Base-by-base conservation (phyloP, 2,797 vertebrate species). In the Sciaenops ocellatus region DNA sequence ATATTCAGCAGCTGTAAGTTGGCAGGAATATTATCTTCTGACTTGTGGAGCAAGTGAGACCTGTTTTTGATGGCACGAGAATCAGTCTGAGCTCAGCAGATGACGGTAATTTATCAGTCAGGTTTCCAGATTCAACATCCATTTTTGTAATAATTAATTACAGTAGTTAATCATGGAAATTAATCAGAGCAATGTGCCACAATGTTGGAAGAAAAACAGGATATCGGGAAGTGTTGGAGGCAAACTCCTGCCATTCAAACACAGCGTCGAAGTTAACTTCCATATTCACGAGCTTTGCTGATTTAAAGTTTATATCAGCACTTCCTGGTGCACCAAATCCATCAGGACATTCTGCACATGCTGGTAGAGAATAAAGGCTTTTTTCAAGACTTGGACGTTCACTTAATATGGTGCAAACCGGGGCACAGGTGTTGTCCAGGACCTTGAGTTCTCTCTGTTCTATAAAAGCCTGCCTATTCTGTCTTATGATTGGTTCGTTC, bases 401-500 rank as follows among this genome's bases (percentile, higher is more conserved):
- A 67, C 87, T 63, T 60, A 50, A 74, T 18, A 13, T 30, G 26
- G 60, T 69, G 34, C 34, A 22, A 44, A 44, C 61, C 28, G 13
- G 22, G 68, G 6, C 57, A 15, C 15, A 44, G 66, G 24, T 60
- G 62, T 78, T 66, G 65, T 73, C 41, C 62, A 30, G 65, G 69
- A 34, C 72, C 48, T 41, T 68, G 67, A 11, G 4, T 20, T 67
- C 4, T 55, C 72, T 34, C 18, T 59, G 59, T 55, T 10, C 55
- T 82, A 70, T 73, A 30, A 86, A 79, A 74, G 55, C 48, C 59
- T 4, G 46, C 59, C 46, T 38, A 1, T 70, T 42, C 16, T 18
- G 12, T 66, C 51, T 61, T 78, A 8, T 28, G 66, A 81, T 77
- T 68, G 86, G 80, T 83, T 26, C 28, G 26, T 70, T 70, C 64